A percentile compares a stretch with the other conserved stretches of the same genome.
Conservation (phyloP, 2,797 vertebrate genomes). For the Pogonophryne albipinna region DNA sequence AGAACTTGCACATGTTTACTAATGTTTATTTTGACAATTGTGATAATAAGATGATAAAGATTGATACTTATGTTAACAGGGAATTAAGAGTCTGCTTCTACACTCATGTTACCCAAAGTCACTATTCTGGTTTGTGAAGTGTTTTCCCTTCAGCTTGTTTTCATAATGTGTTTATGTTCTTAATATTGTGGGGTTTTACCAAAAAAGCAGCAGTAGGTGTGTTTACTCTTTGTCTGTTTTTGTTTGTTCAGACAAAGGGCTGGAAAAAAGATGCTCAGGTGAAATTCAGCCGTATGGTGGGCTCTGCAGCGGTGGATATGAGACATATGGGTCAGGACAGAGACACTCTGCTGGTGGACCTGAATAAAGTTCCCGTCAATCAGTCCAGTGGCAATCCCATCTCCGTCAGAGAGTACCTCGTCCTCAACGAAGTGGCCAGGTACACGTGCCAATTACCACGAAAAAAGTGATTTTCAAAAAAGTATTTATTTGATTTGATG, state of each 20-base stretch:
- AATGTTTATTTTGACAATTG: too few relatives aligned
- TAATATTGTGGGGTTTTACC: too few relatives aligned
- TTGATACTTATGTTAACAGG: too few relatives aligned
- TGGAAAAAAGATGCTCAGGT: constrained; percentile 74
- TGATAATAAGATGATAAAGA: too few relatives aligned
- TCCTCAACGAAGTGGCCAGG: constrained; percentile 85
- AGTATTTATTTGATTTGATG: neutral
- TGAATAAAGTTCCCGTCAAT: constrained; percentile 76
- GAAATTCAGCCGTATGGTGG: constrained; percentile 74
- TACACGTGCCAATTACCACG: constrained; percentile 21
- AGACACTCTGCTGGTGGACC: constrained; percentile 80
- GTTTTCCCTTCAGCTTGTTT: neutral
- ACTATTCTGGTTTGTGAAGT: neutral
- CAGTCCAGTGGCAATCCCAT: constrained; percentile 59
- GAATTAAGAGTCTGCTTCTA: too few relatives aligned
- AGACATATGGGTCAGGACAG: constrained; percentile 71
- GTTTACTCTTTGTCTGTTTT: neutral
- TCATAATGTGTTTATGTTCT: neutral
- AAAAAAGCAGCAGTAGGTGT: neutral
- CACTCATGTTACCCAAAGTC: neutral
- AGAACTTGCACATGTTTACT: too few relatives aligned
- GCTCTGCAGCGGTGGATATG: constrained; percentile 75
- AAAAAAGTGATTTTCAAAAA: neutral
- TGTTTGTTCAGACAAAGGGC: constrained; percentile 71
- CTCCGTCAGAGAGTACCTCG: constrained; percentile 82